phyloP scores from a whole-genome alignment of 2,888 invertebrate species.

The Temnothorax ravouxi region DNA sequence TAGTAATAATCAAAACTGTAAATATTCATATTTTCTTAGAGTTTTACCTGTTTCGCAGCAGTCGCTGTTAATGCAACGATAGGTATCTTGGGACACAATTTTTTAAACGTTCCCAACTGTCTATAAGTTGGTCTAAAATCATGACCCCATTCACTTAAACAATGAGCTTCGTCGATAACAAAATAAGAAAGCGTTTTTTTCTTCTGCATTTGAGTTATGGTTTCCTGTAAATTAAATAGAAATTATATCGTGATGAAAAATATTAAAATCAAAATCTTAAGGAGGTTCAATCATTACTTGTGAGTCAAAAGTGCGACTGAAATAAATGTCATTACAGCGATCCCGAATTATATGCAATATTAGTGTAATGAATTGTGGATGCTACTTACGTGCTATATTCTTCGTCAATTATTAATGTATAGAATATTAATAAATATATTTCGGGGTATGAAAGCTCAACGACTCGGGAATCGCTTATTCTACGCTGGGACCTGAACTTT shows the following conservation, averaged over 20 bases:
- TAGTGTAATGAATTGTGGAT: too few relatives aligned
- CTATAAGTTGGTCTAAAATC: conserved; percentile 98
- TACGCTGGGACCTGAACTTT: too few relatives aligned
- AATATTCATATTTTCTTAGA: conserved; percentile 15
- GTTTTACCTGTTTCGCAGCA: conserved; percentile 90
- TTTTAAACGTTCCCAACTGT: conserved; percentile 92
- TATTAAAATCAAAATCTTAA: not conserved
- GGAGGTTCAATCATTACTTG: too few relatives aligned
- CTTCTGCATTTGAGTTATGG: conserved; percentile 91
- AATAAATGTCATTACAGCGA: too few relatives aligned
- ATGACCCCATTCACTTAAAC: conserved; percentile 99
- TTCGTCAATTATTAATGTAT: too few relatives aligned
- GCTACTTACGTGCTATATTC: too few relatives aligned
- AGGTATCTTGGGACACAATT: conserved; percentile 89
- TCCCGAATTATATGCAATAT: too few relatives aligned
- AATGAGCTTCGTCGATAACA: conserved; percentile 99
- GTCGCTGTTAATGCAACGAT: conserved; percentile 99
- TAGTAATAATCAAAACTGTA: conserved; percentile 18
- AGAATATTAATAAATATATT: too few relatives aligned
- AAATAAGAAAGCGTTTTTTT: conserved; percentile 94
- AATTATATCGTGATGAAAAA: not conserved
- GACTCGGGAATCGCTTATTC: too few relatives aligned
- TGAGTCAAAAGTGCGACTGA: too few relatives aligned
- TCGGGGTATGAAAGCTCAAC: too few relatives aligned
- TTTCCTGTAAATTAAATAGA: conserved; percentile 82